Percentiles rank a stretch among this genome's conserved stretches.
phyloP scores from a whole-genome alignment of 2,888 invertebrate species.

The Drosophila nr. medialis region DNA sequence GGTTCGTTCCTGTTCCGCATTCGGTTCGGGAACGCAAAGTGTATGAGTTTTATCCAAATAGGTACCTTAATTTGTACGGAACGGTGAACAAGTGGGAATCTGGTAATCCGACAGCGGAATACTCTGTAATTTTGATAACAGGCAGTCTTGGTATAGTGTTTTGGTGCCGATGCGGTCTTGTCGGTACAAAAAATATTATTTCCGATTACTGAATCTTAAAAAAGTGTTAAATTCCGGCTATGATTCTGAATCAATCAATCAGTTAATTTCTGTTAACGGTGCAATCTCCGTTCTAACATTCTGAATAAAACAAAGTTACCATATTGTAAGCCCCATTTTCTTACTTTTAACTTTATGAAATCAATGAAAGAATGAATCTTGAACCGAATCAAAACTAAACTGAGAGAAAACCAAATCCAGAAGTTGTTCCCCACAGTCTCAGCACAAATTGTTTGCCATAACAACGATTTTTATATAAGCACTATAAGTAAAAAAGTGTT shows the following conservation, averaged over 20 bases:
- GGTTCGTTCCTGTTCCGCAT: background rate
- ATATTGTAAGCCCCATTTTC: no score
- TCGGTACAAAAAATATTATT: no score
- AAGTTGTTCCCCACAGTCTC: background rate
- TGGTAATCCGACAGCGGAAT: no score
- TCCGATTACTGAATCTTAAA: no score
- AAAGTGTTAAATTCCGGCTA: no score
- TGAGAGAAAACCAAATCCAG: slow-evolving; percentile 21
- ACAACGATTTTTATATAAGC: slow-evolving; percentile 40
- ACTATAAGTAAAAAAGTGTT: slow-evolving; percentile 9
- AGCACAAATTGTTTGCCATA: slow-evolving; percentile 54
- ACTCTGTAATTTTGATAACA: no score
- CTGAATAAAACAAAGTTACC: no score
- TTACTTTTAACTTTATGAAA: background rate
- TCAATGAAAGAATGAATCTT: background rate
- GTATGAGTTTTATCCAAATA: background rate
- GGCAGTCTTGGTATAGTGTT: no score
- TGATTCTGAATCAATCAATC: no score
- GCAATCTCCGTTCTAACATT: no score
- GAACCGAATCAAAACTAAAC: slow-evolving; percentile 4
- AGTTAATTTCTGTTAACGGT: no score
- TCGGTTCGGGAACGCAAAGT: background rate
- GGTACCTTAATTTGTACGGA: background rate
- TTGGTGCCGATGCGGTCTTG: no score
- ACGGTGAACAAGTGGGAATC: background rate